A percentile compares a stretch with the other conserved stretches of the same genome.
Evolutionary conservation across 2,888 invertebrate genomes (phyloP).

Genomic region (Ornithoptera alexandrae): DNA sequence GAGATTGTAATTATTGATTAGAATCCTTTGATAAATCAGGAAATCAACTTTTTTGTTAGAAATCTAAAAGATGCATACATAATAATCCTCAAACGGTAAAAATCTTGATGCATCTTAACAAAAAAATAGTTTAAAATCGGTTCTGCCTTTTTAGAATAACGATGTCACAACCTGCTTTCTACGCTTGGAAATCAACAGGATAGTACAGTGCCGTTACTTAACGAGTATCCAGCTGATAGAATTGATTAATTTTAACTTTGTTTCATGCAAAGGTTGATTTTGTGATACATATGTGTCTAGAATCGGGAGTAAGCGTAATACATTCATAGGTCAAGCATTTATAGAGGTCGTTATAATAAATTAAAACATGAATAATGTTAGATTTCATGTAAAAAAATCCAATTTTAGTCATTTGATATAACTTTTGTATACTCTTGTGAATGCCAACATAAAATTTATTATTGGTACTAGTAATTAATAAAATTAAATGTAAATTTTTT

Average conservation of each 20-base stretch:
- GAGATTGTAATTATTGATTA: too few relatives aligned
- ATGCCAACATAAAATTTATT: background rate
- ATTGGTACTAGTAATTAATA: background rate
- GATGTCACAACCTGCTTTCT: conserved; percentile 1
- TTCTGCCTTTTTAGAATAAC: background rate
- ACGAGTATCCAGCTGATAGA: background rate
- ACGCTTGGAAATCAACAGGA: background rate
- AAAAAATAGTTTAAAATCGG: background rate
- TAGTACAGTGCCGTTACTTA: background rate
- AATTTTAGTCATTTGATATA: background rate
- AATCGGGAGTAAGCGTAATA: background rate
- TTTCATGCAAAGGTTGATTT: background rate
- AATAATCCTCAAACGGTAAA: too few relatives aligned
- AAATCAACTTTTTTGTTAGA: too few relatives aligned
- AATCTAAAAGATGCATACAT: too few relatives aligned
- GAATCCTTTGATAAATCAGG: too few relatives aligned
- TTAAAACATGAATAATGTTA: background rate
- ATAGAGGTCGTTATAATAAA: background rate
- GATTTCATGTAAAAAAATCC: background rate
- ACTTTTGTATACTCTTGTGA: background rate
- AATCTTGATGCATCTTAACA: background rate
- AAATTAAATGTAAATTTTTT: background rate
- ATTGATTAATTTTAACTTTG: background rate
- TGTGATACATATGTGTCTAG: background rate
- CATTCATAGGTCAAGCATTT: background rate